Evolutionary conservation across 2,797 vertebrate species (phyloP).

Genomic region (Notolepis coatsorum): DNA sequence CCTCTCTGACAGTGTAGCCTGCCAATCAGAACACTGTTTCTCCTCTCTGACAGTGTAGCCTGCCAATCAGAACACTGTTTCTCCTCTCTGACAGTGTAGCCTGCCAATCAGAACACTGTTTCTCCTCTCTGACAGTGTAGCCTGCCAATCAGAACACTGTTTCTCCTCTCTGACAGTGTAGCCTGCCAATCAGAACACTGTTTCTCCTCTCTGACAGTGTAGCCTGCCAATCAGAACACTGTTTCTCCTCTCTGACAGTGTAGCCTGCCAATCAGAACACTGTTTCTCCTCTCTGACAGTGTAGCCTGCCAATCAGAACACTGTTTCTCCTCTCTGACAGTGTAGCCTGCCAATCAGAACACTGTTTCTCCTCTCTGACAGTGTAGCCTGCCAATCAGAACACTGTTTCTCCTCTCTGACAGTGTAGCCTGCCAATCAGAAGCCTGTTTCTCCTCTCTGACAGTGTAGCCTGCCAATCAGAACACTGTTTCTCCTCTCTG

Average conservation of each 20-base stretch:
- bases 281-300: conserved; percentile 52
- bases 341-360: no score
- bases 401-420: conserved; percentile 53
- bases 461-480: no score
- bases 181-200: no score
- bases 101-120: no score
- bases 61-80: no score
- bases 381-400: no score
- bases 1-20: conserved; percentile 53
- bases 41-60: conserved; percentile 53
- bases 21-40: no score
- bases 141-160: no score
- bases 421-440: no score
- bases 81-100: conserved; percentile 53
- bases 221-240: no score
- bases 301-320: no score
- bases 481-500: conserved; percentile 50
- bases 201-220: conserved; percentile 54
- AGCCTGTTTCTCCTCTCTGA: conserved; percentile 53
- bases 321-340: conserved; percentile 52
- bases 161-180: conserved; percentile 52
- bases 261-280: no score
- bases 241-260: conserved; percentile 54
- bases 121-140: conserved; percentile 53
- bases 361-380: conserved; percentile 53